Evolutionary conservation across 2,797 vertebrate species (phyloP), one percentile per base, ranked within the genome.

Genomic region (Acanthis flammea): DNA sequence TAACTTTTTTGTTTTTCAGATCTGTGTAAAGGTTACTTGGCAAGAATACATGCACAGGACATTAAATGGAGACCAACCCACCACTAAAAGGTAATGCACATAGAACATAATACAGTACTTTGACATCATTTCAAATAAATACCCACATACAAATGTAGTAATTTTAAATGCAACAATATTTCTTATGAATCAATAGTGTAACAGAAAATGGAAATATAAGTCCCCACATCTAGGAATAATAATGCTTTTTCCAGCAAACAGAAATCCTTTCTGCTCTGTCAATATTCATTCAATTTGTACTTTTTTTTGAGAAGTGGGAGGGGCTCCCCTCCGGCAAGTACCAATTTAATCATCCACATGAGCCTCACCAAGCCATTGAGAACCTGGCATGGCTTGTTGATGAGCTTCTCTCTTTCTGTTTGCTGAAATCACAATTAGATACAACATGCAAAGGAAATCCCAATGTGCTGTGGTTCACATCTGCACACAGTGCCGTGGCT

Each of bases 161-260:
- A 97, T 98, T 98, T 98, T 98, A 99, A 99, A 99, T 98, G 98
- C 98, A 99, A 99, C 98, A 98, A 98, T 98, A 98, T 98, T 98
- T 98, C 97, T 98, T 98, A 98, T 98, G 98, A 98, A 98, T 98
- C 99, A 99, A 99, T 99, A 99, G 98, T 99, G 99, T 98, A 99
- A 99, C 98, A 99, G 98, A 98, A 98, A 98, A 98, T 98, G 98
- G 98, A 98, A 98, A 98, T 97, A 98, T 91, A 98, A 98, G 98
- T 98, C 98, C 98, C 98, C 98, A 99, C 98, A 97, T 98, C 98
- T 98, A 99, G 98, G 98, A 98, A 98, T 98, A 98, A 98, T 97
- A 98, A 98, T 91, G 98, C 97, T 98, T 97, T 97, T 99, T 99
- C 98, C 99, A 99, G 99, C 98, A 99, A 99, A 99, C 99, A 99